phyloP scores from a whole-genome alignment of 1,140 invertebrate species.

The Pararge aegeria region DNA sequence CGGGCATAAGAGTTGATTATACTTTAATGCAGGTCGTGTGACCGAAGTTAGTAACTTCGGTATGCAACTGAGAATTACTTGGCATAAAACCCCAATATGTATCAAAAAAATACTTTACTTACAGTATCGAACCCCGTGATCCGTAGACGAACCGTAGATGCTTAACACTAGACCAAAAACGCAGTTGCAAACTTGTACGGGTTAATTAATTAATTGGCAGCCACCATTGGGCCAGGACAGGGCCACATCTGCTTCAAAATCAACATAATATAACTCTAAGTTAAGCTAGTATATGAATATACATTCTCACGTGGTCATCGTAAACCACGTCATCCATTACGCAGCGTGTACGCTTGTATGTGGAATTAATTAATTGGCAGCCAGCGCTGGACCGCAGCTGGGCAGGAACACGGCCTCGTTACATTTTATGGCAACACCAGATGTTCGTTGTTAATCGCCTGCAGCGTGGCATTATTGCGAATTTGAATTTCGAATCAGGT shows the following conservation, averaged over 20 bases:
- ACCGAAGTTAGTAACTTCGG: too few species aligned
- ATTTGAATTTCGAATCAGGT: slow-evolving; percentile 43
- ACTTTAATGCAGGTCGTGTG: too few species aligned
- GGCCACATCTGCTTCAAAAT: slow-evolving; percentile 5
- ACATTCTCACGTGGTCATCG: slow-evolving; percentile 36
- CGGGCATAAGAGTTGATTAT: too few species aligned
- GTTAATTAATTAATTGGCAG: too few species aligned
- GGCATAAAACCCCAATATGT: too few species aligned
- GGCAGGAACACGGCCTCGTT: slow-evolving; percentile 56
- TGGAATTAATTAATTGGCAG: slow-evolving; percentile 67
- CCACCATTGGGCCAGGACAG: not conserved
- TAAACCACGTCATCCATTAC: slow-evolving; percentile 58
- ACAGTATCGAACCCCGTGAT: too few species aligned
- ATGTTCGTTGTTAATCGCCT: slow-evolving; percentile 56
- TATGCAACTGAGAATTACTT: too few species aligned
- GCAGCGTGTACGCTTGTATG: slow-evolving; percentile 49
- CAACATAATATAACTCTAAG: slow-evolving; percentile 9
- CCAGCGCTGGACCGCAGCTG: slow-evolving; percentile 56
- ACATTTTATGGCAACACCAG: slow-evolving; percentile 65
- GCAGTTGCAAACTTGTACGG: too few species aligned
- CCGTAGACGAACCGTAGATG: too few species aligned
- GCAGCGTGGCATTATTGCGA: slow-evolving; percentile 39
- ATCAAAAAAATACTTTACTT: too few species aligned
- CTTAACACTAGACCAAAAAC: too few species aligned
- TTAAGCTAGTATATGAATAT: slow-evolving; percentile 15